Base-by-base conservation (phyloP, 2,113 vertebrate genomes). In the Hippopotamus amphibius region DNA sequence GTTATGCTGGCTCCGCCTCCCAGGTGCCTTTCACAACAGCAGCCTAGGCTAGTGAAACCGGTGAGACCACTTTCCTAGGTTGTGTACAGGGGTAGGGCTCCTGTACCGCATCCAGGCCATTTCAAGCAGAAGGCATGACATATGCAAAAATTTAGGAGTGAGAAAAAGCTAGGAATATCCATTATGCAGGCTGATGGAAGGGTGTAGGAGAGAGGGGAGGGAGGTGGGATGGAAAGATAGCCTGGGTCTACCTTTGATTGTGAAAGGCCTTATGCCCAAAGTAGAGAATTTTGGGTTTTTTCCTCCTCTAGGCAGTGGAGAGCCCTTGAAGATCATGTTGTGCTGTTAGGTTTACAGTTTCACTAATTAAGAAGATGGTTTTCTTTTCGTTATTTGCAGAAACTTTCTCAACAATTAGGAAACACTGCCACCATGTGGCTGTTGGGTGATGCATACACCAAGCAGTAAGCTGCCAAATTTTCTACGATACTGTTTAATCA, bases 351-450 rank as follows among this genome's bases (percentile, higher is more conserved):
- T 66, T 92, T 90, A 88, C 22, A 66, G 61, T 63, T 88, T 89
- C 55, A 48, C 41, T 57, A 22, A 30, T 82, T 14, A 76, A 90
- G 46, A 92, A 81, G 43, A 15, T 80, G 24, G 53, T 69, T 76
- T 71, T 46, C 19, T 90, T 92, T 71, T 80, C 21, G 68, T 89
- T 72, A 66, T 0, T 2, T 17, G 48, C n/a, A n/a, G 33, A 21
- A 14, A 21, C 6, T 30, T 74, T 90, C 71, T 95, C 72, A 97
- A 95, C 53, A 66, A 19, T 92, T 90, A 87, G 94, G 93, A 97
- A 96, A 97, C 59, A 97, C 97, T 96, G 97, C 97, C 97, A 95
- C 95, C 97, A 16, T 50, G 96, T 97, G 97, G 97, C 81, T 84
- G 1, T 26, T 0, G 6, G 22, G n/a, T 37, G 59, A 63, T 24